A percentile compares a stretch with the other conserved stretches of the same genome.
These are phyloP conservation scores for Kryphioiulus occultus DNA, from an alignment of 2,888 invertebrate genomes.

Conservation along the genomic window DNA sequence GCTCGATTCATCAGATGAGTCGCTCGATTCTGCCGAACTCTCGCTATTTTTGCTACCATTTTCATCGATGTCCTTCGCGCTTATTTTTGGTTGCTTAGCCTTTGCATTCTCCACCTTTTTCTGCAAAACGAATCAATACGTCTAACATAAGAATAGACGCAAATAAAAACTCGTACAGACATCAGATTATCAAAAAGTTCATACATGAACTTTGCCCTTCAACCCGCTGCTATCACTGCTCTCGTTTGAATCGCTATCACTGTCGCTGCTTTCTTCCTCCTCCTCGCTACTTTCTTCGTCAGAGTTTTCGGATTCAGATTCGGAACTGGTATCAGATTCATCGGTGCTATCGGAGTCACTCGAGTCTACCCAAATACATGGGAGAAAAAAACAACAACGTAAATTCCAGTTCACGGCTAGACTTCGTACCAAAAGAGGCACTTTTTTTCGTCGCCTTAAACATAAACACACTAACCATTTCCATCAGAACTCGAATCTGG, in stretches of 20 bases:
- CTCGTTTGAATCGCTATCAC: slow-evolving; percentile 56
- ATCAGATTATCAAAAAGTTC: too few relatives aligned
- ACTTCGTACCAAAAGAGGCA: too few relatives aligned
- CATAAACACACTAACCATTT: not conserved
- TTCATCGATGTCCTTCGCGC: not conserved
- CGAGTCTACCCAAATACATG: not conserved
- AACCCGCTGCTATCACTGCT: slow-evolving; percentile 54
- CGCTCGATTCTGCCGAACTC: slow-evolving; percentile 55
- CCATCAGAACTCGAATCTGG: slow-evolving; percentile 60
- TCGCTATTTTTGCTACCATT: slow-evolving; percentile 57
- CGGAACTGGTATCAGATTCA: slow-evolving; percentile 6
- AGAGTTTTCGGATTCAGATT: slow-evolving; percentile 41
- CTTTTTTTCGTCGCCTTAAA: too few relatives aligned
- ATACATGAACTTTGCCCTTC: not conserved
- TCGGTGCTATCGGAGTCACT: slow-evolving; percentile 11
- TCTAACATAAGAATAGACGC: too few relatives aligned
- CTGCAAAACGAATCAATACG: not conserved
- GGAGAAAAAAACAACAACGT: not conserved
- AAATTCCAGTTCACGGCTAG: too few relatives aligned
- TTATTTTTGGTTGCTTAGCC: not conserved
- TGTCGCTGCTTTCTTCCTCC: slow-evolving; percentile 54
- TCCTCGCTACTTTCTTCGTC: slow-evolving; percentile 58
- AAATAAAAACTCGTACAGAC: too few relatives aligned
- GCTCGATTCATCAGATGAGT: slow-evolving; percentile 55
- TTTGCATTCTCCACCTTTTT: not conserved